phyloP scores from a whole-genome alignment of 1,140 invertebrate species.

The Rhagoletis zephyria region DNA sequence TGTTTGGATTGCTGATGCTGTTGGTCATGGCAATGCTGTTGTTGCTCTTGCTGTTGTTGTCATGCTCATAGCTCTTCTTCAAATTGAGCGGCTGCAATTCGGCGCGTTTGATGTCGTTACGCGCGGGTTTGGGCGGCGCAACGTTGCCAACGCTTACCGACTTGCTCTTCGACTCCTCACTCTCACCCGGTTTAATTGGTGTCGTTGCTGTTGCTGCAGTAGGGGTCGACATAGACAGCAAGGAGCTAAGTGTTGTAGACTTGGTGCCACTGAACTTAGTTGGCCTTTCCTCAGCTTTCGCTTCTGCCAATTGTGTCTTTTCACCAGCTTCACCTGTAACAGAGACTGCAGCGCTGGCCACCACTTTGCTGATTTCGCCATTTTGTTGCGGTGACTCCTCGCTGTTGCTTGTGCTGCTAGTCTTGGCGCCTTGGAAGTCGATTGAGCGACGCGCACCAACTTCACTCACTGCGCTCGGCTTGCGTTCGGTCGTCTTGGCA shows the following conservation, averaged over 20 bases:
- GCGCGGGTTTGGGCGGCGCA: not conserved
- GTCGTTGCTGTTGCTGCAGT: conserved; percentile 18
- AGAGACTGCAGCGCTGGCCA: not conserved
- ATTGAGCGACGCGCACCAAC: not conserved
- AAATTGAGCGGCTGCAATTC: conserved; percentile 75
- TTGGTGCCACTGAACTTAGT: conserved; percentile 48
- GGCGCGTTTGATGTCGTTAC: conserved; percentile 62
- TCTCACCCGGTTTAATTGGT: not conserved
- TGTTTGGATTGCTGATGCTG: conserved; percentile 1
- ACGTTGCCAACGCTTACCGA: not conserved
- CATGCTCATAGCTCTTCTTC: conserved; percentile 74
- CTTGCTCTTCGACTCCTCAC: not conserved
- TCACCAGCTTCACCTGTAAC: not conserved
- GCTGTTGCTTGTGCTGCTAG: not conserved
- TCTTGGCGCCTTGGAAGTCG: not conserved
- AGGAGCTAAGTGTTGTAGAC: conserved; percentile 27
- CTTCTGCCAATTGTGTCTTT: conserved; percentile 54
- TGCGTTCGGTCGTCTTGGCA: conserved; percentile 43
- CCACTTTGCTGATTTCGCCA: conserved; percentile 2
- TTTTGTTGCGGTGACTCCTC: not conserved
- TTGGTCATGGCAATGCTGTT: conserved; percentile 60
- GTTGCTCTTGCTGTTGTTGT: conserved; percentile 51
- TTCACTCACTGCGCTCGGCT: conserved; percentile 4
- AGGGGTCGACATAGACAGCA: not conserved
- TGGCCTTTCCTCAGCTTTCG: conserved; percentile 55